Conservation (phyloP, 1,140 invertebrate species). For the Dicyema japonicum region DNA sequence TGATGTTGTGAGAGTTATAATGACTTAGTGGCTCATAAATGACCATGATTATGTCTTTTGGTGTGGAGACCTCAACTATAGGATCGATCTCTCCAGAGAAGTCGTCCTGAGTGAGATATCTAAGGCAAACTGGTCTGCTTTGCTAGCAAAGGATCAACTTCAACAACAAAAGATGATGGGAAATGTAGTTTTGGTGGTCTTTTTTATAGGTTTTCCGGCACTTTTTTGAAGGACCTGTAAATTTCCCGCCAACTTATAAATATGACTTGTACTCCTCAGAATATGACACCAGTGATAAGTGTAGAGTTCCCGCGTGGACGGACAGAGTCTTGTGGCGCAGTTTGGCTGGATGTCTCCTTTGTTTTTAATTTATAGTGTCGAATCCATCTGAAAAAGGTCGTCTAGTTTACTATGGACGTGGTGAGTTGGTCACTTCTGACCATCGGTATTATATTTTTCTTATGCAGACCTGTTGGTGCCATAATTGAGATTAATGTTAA, state of each 20-base stretch:
- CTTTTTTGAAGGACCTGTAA: constrained; percentile 59
- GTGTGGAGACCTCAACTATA: constrained; percentile 97
- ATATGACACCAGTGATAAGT: constrained; percentile 95
- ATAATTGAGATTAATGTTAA: constrained; percentile 53
- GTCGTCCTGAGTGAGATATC: constrained; percentile 53
- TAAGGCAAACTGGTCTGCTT: constrained; percentile 36
- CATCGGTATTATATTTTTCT: constrained; percentile 29
- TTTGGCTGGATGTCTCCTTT: constrained; percentile 1
- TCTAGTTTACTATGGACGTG: constrained; percentile 50
- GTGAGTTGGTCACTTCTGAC: constrained; percentile 83
- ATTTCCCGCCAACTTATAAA: constrained; percentile 84
- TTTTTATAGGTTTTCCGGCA: constrained; percentile 77
- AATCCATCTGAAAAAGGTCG: constrained; percentile 33
- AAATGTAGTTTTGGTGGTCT: constrained; percentile 20
- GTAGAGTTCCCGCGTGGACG: constrained; percentile 66
- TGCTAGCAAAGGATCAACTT: constrained; percentile 60
- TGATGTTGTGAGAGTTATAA: constrained; percentile 1
- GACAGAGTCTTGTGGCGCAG: constrained; percentile 44
- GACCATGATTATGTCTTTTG: constrained; percentile 97
- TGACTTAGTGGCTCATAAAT: constrained; percentile 32
- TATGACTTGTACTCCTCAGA: constrained; percentile 93
- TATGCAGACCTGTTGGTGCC: constrained; percentile 39
- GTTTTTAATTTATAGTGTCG: constrained; percentile 4
- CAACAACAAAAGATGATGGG: constrained; percentile 23
- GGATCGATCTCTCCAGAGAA: constrained; percentile 72